These are phyloP conservation scores for Dicrostonyx torquatus DNA, from an alignment of 2,797 vertebrate species.

Conservation along the genomic window DNA sequence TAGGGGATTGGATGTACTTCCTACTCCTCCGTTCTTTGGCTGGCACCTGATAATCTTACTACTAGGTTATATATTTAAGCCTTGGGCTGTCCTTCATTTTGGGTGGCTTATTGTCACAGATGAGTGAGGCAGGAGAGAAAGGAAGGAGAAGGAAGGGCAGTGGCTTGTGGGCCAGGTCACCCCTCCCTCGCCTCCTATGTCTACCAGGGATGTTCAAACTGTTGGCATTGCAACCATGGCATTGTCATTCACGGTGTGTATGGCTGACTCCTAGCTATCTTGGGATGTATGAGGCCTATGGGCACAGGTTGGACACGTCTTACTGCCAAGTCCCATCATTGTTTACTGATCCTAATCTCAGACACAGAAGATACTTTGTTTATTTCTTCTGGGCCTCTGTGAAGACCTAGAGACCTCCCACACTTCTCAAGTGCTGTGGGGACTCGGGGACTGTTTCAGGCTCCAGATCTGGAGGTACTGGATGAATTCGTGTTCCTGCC, in stretches of 20 bases:
- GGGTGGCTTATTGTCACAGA: background rate
- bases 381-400: background rate
- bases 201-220: background rate
- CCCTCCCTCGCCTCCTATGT: background rate
- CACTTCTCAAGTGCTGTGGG: background rate
- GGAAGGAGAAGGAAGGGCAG: background rate
- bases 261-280: background rate
- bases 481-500: background rate
- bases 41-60: background rate
- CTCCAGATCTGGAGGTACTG: background rate
- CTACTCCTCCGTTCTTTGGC: background rate
- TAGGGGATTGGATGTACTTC: background rate
- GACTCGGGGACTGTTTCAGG: background rate
- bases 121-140: background rate
- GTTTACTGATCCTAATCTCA: background rate
- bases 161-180: background rate
- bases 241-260: background rate
- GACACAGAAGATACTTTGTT: background rate
- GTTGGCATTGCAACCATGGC: background rate
- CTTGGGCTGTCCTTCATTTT: background rate
- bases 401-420: background rate
- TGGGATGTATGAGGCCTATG: background rate
- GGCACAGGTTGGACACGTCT: background rate
- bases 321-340: accelerated
- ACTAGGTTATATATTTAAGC: background rate